phyloP scores from a whole-genome alignment of 2,888 invertebrate species.

The Troides aeacus region DNA sequence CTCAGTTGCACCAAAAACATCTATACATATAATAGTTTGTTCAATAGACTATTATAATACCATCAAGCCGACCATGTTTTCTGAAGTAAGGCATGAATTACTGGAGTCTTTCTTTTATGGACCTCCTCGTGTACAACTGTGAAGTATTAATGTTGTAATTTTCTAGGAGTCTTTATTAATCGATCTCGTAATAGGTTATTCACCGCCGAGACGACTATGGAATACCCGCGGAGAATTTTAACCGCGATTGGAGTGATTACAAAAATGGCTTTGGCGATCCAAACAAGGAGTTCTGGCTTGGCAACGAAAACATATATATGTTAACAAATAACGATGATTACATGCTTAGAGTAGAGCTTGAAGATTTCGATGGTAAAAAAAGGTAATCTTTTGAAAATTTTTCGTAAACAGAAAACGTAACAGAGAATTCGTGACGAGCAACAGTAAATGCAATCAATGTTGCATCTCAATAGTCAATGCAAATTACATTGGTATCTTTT shows the following conservation, averaged over 20 bases:
- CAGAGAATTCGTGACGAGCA: no score
- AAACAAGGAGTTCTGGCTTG: conserved; percentile 94
- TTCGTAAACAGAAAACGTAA: not conserved
- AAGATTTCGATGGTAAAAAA: conserved; percentile 96
- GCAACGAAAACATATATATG: conserved; percentile 96
- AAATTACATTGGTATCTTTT: not conserved
- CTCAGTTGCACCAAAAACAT: no score
- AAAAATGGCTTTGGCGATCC: conserved; percentile 96
- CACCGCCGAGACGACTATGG: conserved; percentile 94
- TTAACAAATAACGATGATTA: conserved; percentile 95
- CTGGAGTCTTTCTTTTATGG: no score
- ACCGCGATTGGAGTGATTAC: conserved; percentile 95
- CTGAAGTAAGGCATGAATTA: no score
- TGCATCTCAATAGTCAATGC: not conserved
- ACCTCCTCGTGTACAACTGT: no score
- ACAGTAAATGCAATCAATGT: not conserved
- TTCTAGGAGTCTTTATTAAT: not conserved
- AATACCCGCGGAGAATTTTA: conserved; percentile 93
- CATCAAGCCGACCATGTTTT: no score
- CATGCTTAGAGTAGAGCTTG: conserved; percentile 90
- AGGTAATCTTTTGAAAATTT: conserved; percentile 75
- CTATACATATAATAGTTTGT: not conserved
- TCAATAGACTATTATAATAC: not conserved
- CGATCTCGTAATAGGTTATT: conserved; percentile 84
- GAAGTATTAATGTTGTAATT: not conserved